These are phyloP conservation scores for Clarias fuscus DNA, from an alignment of 2,797 vertebrate species.

Conservation along the genomic window DNA sequence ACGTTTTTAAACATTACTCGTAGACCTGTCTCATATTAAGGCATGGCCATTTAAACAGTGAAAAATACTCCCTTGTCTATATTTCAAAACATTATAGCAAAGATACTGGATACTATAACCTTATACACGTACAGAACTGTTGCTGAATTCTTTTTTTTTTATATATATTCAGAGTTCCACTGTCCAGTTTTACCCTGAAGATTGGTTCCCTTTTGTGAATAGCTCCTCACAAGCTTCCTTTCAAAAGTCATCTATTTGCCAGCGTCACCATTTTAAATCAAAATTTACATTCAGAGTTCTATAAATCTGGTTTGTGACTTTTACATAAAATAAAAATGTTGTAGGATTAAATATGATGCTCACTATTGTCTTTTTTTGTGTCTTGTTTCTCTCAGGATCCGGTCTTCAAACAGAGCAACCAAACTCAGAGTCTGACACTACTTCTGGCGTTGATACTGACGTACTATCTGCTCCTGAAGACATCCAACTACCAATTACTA, in stretches of 20 bases:
- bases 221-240: neutral
- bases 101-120: neutral
- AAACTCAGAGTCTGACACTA: slow-evolving; percentile 53
- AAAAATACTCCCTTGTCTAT: neutral
- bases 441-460: neutral
- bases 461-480: slow-evolving; percentile 38
- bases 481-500: slow-evolving; percentile 42
- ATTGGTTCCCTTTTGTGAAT: neutral
- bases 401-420: slow-evolving; percentile 64
- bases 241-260: neutral
- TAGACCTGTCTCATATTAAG: neutral
- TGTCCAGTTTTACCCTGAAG: neutral
- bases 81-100: neutral
- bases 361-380: neutral
- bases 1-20: neutral
- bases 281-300: neutral
- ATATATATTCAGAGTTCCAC: neutral
- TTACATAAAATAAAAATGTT: too few species aligned
- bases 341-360: neutral
- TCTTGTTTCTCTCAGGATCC: slow-evolving; percentile 68
- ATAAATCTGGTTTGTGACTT: neutral
- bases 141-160: neutral
- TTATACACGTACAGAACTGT: neutral
- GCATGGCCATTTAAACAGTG: neutral
- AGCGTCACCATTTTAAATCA: neutral